Evolutionary conservation across 2,113 vertebrate genomes (phyloP), one percentile per base, ranked within the genome.

Genomic region (Hucho hucho): DNA sequence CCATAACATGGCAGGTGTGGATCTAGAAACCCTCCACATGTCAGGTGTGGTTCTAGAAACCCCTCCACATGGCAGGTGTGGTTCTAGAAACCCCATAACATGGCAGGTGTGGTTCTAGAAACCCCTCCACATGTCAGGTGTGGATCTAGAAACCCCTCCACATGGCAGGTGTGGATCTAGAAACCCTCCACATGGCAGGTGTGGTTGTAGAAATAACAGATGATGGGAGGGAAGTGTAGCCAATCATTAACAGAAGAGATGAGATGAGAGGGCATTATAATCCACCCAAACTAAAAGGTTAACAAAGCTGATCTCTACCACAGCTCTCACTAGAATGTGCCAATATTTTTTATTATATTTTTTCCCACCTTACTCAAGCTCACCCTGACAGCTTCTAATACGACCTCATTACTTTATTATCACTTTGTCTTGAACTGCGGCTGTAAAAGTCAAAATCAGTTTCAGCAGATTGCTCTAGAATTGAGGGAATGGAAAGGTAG

Each of bases 261-360:
- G 78, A 81, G 81, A 75, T 70, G 64, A 72, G 61, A 66, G 72
- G 81, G 80, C 78, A 78, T 73, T 73, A 77, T 87, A 86, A 88
- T 87, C 83, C 87, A 73, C 58, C 70, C 69, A 85, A 88, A 86
- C 86, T 78, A 86, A 83, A 85, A 69, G 67, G 79, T 81, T 79
- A 75, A 83, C 82, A 85, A 76, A 81, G 85, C 87, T 87, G 82
- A 82, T 76, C 37, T 74, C 67, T 28, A 81, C 47, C 67, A 75
- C 75, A 79, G 69, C 69, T 75, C 73, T 78, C 72, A 81, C 76
- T 79, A 16, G 82, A 73, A 72, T 70, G 53, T 69, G 77, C 74
- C 73, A 69, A 65, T 70, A 46, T 70, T 74, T 7, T 47, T 20
- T 70, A 5, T 6, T 75, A 65, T 70, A 46, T 70, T 74, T 7